Evolutionary conservation across 2,888 invertebrate species (phyloP).

Genomic region (Metalampra italica): DNA sequence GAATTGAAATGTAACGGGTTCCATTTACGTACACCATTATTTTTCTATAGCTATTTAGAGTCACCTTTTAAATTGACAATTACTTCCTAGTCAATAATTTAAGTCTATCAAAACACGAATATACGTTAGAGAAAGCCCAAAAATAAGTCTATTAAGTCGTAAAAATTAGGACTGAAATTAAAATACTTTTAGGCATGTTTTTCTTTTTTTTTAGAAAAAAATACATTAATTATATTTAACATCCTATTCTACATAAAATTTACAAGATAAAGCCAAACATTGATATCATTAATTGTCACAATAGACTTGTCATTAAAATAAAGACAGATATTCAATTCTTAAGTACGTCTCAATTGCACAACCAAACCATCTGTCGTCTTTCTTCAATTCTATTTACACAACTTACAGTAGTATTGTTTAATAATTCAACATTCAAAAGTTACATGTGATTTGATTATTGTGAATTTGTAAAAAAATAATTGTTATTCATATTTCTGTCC

Average conservation of each 20-base stretch:
- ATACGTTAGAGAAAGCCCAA: too few species aligned
- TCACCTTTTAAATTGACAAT: neutral
- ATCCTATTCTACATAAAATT: constrained; percentile 1
- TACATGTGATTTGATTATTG: too few species aligned
- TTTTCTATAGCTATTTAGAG: neutral
- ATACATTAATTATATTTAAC: neutral
- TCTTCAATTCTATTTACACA: constrained; percentile 3
- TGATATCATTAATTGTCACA: neutral
- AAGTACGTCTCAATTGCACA: neutral
- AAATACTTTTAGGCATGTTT: neutral
- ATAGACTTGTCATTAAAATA: neutral
- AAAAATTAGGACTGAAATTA: too few species aligned
- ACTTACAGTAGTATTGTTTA: neutral
- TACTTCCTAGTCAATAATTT: neutral
- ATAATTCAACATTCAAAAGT: neutral
- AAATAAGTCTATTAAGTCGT: too few species aligned
- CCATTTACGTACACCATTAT: too few species aligned
- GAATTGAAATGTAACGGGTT: too few species aligned
- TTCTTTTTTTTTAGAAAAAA: neutral
- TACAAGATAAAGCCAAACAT: constrained; percentile 4
- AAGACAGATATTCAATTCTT: too few species aligned
- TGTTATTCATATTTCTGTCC: too few species aligned
- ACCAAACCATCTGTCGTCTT: neutral
- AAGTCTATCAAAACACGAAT: too few species aligned
- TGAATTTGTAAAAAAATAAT: too few species aligned